Base-by-base conservation (phyloP, 1,140 invertebrate species). In the Orussus abietinus region DNA sequence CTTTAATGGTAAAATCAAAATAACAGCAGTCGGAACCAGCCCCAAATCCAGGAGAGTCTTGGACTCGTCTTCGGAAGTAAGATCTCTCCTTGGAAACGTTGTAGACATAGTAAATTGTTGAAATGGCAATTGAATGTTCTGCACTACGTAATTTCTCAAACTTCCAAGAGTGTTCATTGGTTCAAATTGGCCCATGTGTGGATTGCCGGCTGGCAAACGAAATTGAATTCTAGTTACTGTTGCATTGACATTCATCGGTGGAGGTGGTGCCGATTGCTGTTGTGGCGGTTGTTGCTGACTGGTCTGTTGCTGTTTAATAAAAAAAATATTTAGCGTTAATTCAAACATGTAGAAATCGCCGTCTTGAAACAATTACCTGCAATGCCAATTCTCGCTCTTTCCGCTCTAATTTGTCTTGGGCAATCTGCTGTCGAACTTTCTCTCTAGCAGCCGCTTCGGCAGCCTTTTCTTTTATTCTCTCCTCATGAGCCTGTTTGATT, bases 71-170 rank as follows among this genome's bases (percentile, higher is more conserved):
- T 75, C 68, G 3, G 69, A 55, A 4, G 76, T 78, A 50, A 92
- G 83, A 57, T 88, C 82, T 30, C 81, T 76, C 18, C 85, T 77
- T 1, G 90, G 90, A 66, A 89, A 93, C 22, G 84, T 84, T 17
- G 85, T 85, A 31, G 84, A 86, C 41, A 93, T 71, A 1, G 77
- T 76, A 57, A 86, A 88, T 28, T 77, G 69, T 19, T 67, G 73
- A 32, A 76, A 78, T 4, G 69, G 61, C 42, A 76, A 49, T 38
- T 72, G 59, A 30, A 80, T 62, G 32, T 81, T 78, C 26, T 79
- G 60, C 5, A 69, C 55, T 6, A 87, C 76, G 50, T 82, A 84
- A 12, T 68, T 41, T 26, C 77, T 69, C 11, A 86, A 75, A 28
- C 74, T 64, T 1, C 60, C 64, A 2, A 88, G 57, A 1, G 77